Base-by-base conservation (phyloP, 1,140 invertebrate genomes). In the Trichogramma pretiosum region DNA sequence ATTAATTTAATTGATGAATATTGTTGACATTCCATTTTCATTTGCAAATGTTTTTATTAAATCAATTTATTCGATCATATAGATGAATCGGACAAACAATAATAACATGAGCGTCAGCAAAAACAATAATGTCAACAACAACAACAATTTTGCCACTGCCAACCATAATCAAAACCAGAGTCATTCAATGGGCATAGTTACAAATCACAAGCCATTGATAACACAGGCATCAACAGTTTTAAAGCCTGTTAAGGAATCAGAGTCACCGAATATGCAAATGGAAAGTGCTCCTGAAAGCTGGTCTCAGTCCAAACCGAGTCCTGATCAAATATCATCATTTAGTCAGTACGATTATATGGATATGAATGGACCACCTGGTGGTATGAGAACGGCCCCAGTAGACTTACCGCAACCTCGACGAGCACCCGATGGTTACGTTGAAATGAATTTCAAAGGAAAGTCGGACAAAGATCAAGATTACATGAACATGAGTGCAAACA, bases 381-480 rank as follows among this genome's bases (percentile, higher is more conserved):
- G 50, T 13, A 64, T 51, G 16, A 62, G 62, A 59, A 70, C 71
- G 5, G 64, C 68, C 16, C 63, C 68, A 5, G 58, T 75, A 18
- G 66, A 71, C 55, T 63, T 73, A 40, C 70, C 65, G 5, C 64
- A 70, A 22, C 63, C 72, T 5, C 62, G 70, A n/a, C 65, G 66
- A 35, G 61, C 68, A 4, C 67, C 66, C 1, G 78, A 79, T 17
- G 77, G 77, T 26, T 81, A 82, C 53, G 75, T 82, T 2, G 77
- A 80, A 48, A 82, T 81, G 79, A 69, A 72, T 0, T 74, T 70
- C 23, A 71, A 70, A 46, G 37, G 58, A 0, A 62, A 67, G 38
- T 59, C 56, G 17, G 62, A 44, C 30, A 44, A 64, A 9, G 67
- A 72, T 33, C 67, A 70, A 36, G 66, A 73, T 17, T 72, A 73